Conservation (phyloP, 2,888 invertebrate genomes). For the Stegana nigrithorax region DNA sequence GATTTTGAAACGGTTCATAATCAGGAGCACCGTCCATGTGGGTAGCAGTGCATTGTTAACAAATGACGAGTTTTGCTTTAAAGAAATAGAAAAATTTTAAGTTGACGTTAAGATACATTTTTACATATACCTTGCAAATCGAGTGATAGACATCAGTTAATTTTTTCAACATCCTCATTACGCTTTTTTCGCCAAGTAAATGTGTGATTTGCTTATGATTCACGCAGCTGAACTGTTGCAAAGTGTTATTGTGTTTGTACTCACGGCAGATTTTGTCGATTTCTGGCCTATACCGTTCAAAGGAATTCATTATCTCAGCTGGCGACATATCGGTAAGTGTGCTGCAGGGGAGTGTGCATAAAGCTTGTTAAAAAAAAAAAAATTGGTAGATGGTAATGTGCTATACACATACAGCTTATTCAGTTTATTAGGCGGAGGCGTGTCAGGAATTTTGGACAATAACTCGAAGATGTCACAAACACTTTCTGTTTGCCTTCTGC, state of each 20-base stretch:
- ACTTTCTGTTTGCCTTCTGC: not conserved
- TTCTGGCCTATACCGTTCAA: constrained; percentile 22
- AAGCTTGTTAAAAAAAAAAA: not conserved
- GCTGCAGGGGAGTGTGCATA: too few species aligned
- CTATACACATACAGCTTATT: constrained; percentile 35
- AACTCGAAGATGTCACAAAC: not conserved
- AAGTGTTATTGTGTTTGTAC: constrained; percentile 34
- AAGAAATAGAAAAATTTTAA: constrained; percentile 1
- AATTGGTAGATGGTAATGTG: not conserved
- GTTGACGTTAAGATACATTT: too few species aligned
- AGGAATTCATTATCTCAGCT: constrained; percentile 28
- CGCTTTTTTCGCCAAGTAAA: constrained; percentile 41
- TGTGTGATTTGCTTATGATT: constrained; percentile 46
- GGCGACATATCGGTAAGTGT: constrained; percentile 29
- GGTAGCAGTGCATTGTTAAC: constrained; percentile 61
- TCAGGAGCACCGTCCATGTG: constrained; percentile 58
- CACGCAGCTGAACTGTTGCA: constrained; percentile 36
- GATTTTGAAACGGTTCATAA: constrained; percentile 56
- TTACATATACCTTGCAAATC: constrained; percentile 35
- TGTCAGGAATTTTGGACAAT: not conserved
- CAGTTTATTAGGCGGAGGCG: constrained; percentile 38
- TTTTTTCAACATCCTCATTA: constrained; percentile 43
- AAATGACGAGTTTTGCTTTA: constrained; percentile 52
- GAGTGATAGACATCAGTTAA: constrained; percentile 27
- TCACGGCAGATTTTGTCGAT: constrained; percentile 42